These are phyloP conservation scores for Hippasteria phrygiana DNA, from an alignment of 53 echinoderm and acorn worm species.

Conservation along the genomic window DNA sequence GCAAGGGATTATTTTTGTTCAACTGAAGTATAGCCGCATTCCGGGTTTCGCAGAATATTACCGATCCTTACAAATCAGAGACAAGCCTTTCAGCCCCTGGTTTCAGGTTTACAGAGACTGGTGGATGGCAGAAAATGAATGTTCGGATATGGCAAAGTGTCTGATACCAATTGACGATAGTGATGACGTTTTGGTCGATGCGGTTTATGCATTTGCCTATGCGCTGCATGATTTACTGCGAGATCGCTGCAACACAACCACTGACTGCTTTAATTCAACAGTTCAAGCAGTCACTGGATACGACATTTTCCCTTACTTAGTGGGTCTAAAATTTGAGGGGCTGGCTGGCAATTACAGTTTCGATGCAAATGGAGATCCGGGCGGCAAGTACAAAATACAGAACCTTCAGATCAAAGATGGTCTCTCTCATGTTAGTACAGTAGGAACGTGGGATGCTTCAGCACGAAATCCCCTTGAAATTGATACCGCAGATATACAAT, in stretches of 20 bases:
- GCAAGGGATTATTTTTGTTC: constrained; percentile 24
- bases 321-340: constrained; percentile 28
- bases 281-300: constrained; percentile 21
- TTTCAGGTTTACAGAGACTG: constrained; percentile 2
- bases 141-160: constrained; percentile 25
- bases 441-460: constrained; percentile 22
- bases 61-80: not conserved
- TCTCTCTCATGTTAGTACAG: not conserved
- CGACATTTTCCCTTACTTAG: constrained; percentile 3
- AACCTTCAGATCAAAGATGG: not conserved
- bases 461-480: not conserved
- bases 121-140: constrained; percentile 8
- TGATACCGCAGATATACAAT: constrained; percentile 7
- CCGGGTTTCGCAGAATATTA: constrained; percentile 42
- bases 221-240: constrained; percentile 13
- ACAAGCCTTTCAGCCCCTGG: constrained; percentile 22
- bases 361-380: constrained; percentile 37
- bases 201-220: constrained; percentile 50
- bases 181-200: constrained; percentile 28
- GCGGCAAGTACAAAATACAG: constrained; percentile 28
- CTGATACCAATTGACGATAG: not conserved
- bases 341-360: constrained; percentile 30
- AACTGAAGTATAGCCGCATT: not conserved
- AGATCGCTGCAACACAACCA: not conserved
- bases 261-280: not conserved